A percentile compares a stretch with the other conserved stretches of the same genome.
Conservation (phyloP, 2,888 invertebrate species). For the Pachliopta kotzebuea region DNA sequence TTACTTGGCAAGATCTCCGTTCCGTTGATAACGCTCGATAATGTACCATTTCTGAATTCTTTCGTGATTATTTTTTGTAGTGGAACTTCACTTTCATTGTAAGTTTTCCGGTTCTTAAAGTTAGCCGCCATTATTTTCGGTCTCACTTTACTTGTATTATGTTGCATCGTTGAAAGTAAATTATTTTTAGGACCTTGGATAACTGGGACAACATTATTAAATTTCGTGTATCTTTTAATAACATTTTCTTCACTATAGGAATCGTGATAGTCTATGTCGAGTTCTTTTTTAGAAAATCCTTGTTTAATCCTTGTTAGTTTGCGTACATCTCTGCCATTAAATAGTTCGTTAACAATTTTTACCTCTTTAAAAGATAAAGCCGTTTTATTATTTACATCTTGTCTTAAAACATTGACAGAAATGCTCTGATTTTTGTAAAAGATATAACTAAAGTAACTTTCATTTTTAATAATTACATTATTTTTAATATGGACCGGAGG, state of each 20-base stretch:
- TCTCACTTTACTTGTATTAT: background rate
- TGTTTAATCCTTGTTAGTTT: background rate
- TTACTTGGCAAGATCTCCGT: slow-evolving; percentile 13
- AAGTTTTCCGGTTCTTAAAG: background rate
- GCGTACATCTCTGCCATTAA: background rate
- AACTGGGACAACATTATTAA: background rate
- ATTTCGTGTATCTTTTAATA: background rate
- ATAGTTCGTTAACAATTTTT: background rate
- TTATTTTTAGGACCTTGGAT: background rate
- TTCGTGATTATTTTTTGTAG: slow-evolving; percentile 17
- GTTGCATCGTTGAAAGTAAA: background rate
- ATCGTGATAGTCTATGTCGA: background rate
- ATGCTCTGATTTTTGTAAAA: background rate
- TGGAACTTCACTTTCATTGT: slow-evolving; percentile 14
- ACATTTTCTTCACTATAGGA: background rate
- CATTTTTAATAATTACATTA: background rate
- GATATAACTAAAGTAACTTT: background rate
- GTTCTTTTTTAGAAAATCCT: background rate
- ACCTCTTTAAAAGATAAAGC: background rate
- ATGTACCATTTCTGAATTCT: slow-evolving; percentile 16
- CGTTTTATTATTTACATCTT: background rate
- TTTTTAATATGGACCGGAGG: background rate
- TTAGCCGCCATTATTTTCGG: background rate
- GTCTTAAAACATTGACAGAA: background rate
- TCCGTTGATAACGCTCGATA: slow-evolving; percentile 14